Conservation (phyloP, 2,888 invertebrate genomes). For the Drosophila meridionalis region DNA sequence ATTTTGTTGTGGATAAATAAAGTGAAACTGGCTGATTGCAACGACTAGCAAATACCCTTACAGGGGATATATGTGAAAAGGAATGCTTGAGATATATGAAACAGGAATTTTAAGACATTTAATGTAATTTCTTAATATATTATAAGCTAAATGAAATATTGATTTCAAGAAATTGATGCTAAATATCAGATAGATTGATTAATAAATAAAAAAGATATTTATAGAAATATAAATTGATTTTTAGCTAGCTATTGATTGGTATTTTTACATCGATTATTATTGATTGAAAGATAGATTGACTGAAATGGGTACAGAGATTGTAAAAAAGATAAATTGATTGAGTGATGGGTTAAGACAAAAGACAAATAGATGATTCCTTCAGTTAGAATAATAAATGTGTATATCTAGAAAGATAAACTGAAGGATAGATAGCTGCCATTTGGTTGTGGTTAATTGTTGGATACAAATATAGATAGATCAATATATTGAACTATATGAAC, state of each 20-base stretch:
- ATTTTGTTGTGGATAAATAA: neutral
- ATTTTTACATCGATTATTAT: conserved; percentile 1
- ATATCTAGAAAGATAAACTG: neutral
- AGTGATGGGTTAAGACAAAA: neutral
- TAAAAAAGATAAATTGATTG: neutral
- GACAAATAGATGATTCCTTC: neutral
- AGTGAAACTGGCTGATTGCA: too few species aligned
- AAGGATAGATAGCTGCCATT: neutral
- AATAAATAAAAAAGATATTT: neutral
- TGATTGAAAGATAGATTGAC: neutral
- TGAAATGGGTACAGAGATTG: neutral
- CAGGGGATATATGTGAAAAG: neutral
- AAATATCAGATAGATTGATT: neutral
- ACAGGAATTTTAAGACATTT: too few species aligned
- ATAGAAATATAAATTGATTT: neutral
- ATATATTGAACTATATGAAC: neutral
- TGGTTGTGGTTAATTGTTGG: neutral
- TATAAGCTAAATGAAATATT: too few species aligned
- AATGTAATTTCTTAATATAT: too few species aligned
- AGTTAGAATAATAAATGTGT: neutral
- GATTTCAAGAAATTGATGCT: neutral
- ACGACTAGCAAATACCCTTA: conserved; percentile 9
- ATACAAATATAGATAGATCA: neutral
- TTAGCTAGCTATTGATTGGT: neutral
- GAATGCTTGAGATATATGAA: neutral